phyloP scores from a whole-genome alignment of 2,888 invertebrate species.

The Heteromyza rotundicornis region DNA sequence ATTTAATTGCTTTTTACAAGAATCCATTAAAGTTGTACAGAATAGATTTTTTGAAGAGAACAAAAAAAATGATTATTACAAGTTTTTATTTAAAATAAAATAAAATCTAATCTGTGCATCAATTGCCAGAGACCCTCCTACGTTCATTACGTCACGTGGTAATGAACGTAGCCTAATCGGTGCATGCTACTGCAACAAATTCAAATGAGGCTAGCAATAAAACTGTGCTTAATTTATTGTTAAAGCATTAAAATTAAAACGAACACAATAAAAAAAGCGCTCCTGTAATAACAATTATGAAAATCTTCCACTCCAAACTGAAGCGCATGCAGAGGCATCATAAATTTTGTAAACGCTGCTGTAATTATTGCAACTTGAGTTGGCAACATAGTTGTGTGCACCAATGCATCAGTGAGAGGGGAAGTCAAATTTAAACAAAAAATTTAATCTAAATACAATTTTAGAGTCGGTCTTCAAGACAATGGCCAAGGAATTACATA shows the following conservation, averaged over 20 bases:
- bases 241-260: conserved; percentile 3
- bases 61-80: no score
- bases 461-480: neutral
- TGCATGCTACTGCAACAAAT: no score
- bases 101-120: no score
- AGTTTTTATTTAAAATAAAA: no score
- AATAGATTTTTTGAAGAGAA: no score
- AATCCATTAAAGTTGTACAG: no score
- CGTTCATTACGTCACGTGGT: no score
- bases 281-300: conserved; percentile 3
- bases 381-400: conserved; percentile 1
- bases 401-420: neutral
- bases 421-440: neutral
- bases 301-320: neutral
- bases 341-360: neutral
- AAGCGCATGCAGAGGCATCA: neutral
- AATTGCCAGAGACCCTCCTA: no score
- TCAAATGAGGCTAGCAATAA: no score
- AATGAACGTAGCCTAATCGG: no score
- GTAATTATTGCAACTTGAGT: conserved; percentile 4
- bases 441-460: no score
- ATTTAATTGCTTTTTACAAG: no score
- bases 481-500: neutral
- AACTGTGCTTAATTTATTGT: conserved; percentile 5
- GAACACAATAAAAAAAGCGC: neutral